A percentile compares a stretch with the other conserved stretches of the same genome.
Evolutionary conservation across 2,888 invertebrate species (phyloP).

Genomic region (Leptopterna dolabrata): DNA sequence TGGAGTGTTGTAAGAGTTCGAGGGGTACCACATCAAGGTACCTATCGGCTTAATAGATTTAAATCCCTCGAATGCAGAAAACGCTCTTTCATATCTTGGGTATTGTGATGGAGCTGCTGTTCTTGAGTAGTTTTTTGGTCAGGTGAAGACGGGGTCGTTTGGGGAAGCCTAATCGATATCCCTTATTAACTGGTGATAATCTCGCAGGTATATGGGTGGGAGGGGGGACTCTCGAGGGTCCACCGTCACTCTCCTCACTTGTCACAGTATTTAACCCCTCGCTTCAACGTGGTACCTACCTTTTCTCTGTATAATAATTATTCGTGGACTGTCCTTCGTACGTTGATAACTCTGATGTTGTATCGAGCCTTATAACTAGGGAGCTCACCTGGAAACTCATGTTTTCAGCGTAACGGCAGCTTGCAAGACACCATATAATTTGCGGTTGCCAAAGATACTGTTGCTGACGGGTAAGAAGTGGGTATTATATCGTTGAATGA

Average conservation of each 20-base stretch:
- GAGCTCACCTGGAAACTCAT: neutral
- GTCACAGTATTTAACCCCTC: neutral
- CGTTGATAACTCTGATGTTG: neutral
- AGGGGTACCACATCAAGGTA: no score
- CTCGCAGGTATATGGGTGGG: no score
- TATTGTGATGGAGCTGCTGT: no score
- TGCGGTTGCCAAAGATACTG: neutral
- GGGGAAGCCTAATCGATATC: no score
- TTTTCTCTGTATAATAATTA: neutral
- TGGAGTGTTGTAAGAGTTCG: no score
- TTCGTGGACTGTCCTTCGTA: neutral
- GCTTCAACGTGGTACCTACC: neutral
- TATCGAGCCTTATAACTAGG: no score
- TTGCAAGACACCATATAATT: neutral
- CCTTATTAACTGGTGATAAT: no score
- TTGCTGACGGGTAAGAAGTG: neutral
- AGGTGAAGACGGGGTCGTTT: no score
- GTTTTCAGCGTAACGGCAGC: neutral
- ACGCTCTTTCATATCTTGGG: neutral
- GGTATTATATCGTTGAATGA: neutral
- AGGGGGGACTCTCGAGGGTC: no score
- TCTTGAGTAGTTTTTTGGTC: no score
- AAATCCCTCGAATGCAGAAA: neutral
- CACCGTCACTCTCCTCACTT: no score
- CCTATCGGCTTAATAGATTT: no score